Base-by-base conservation (phyloP, 2,797 vertebrate genomes). In the Paratrypauchen microcephalus region DNA sequence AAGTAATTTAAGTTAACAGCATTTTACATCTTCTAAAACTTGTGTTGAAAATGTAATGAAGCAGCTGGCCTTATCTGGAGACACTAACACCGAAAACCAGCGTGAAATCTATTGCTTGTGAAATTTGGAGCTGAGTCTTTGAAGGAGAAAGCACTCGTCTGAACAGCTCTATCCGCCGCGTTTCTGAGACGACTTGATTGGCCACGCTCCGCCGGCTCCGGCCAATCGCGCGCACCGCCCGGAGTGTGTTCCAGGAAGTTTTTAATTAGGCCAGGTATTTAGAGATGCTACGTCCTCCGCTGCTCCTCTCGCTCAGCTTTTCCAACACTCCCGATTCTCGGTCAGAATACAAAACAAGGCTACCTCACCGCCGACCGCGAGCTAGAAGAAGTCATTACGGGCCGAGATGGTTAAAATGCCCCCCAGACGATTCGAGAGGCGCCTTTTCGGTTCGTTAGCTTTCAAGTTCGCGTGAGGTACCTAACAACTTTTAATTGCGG, bases 241-340 rank as follows among this genome's bases (percentile, higher is more conserved):
- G 39, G 12, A 1, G 75, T 48, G 69, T 48, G 65, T 71, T 68
- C 30, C 21, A 36, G 68, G 68, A 67, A 47, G 66, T 54, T 55
- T 73, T 72, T 70, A 76, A 80, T 76, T 54, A 71, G 68, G 68
- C 30, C 71, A 73, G 69, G 69, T 75, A 50, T 77, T 81, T 70
- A 65, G 70, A 65, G 70, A 70, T 26, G 66, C 62, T 7, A 66
- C 39, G 63, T 66, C 19, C 16, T 66, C 66, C 57, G 9, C 70
- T 4, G 72, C 72, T 15, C 56, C 12, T 65, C 68, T 72, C 41
- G 54, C 52, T 68, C 64, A 1, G 30, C 32, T 18, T 65, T 60
- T n/a, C 8, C 1, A 8, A 12, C 69, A 48, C 59, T 65, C 57
- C 48, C 23, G 56, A 60, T 39, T 62, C 67, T 62, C 54, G 19